phyloP scores from a whole-genome alignment of 2,113 vertebrate species.

The Clupea harengus region DNA sequence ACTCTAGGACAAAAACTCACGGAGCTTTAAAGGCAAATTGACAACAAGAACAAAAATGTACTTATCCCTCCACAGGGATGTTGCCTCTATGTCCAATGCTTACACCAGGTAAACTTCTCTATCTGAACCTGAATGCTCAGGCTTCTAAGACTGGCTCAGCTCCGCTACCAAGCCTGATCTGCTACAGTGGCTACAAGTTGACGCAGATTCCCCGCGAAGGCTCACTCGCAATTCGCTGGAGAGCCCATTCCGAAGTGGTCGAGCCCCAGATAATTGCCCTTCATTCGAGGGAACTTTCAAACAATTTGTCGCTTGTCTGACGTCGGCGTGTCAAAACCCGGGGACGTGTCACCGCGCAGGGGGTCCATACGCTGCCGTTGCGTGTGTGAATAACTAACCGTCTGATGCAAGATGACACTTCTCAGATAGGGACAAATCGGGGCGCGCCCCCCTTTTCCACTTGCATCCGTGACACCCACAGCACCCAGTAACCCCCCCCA shows the following conservation, averaged over 20 bases:
- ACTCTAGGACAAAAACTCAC: no score
- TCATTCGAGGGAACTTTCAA: conserved; percentile 25
- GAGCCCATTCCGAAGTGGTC: conserved; percentile 52
- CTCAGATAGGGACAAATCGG: conserved; percentile 56
- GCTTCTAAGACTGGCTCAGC: not conserved
- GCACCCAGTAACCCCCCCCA: not conserved
- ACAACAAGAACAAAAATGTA: no score
- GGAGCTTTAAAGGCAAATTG: no score
- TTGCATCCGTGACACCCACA: not conserved
- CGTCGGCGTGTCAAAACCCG: not conserved
- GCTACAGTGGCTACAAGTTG: conserved; percentile 51
- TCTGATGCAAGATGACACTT: conserved; percentile 61
- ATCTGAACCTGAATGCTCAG: no score
- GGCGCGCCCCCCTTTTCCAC: conserved; percentile 9
- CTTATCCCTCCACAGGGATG: no score
- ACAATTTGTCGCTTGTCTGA: conserved; percentile 51
- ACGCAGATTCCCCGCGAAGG: conserved; percentile 64
- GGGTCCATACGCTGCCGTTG: not conserved
- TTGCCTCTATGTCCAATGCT: no score
- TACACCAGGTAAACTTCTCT: not conserved
- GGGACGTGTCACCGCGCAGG: not conserved
- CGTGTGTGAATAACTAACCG: conserved; percentile 56
- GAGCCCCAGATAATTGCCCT: conserved; percentile 50
- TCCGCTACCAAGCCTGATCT: not conserved
- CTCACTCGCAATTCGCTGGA: conserved; percentile 48